Percentiles rank a stretch among this genome's conserved stretches.
Evolutionary conservation across 2,888 invertebrate genomes (phyloP).

Genomic region (Nineta flava): DNA sequence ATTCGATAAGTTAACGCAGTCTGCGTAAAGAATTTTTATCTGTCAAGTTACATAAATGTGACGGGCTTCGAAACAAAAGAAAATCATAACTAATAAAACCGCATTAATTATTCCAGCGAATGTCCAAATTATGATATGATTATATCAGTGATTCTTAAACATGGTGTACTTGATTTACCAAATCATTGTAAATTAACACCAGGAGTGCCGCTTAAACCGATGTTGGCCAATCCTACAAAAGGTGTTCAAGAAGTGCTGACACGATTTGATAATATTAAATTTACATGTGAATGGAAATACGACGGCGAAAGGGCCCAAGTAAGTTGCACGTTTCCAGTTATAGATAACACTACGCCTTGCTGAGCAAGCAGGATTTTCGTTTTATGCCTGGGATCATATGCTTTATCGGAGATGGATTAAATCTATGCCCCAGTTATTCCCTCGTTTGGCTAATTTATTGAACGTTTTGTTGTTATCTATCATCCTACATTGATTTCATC

Average conservation of each 20-base stretch:
- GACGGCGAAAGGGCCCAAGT: constrained; percentile 97
- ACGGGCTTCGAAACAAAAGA: background rate
- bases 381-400: too few relatives aligned
- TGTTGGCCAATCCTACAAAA: constrained; percentile 96
- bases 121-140: constrained; percentile 88
- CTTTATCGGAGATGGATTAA: too few relatives aligned
- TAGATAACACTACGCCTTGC: too few relatives aligned
- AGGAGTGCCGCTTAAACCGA: constrained; percentile 90
- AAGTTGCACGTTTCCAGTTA: constrained; percentile 5
- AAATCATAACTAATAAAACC: too few relatives aligned
- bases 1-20: background rate
- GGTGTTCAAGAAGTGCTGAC: constrained; percentile 79
- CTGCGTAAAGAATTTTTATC: background rate
- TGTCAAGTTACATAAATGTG: background rate
- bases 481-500: too few relatives aligned
- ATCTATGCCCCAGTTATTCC: too few relatives aligned
- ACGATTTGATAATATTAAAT: constrained; percentile 53
- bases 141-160: constrained; percentile 57
- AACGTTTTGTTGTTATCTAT: too few relatives aligned
- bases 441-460: too few relatives aligned
- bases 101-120: constrained; percentile 48
- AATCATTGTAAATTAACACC: constrained; percentile 73
- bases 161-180: constrained; percentile 61
- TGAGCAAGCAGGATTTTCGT: too few relatives aligned
- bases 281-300: constrained; percentile 99